phyloP scores from a whole-genome alignment of 2,113 vertebrate genomes.

The Ophthalmolycus amberensis region DNA sequence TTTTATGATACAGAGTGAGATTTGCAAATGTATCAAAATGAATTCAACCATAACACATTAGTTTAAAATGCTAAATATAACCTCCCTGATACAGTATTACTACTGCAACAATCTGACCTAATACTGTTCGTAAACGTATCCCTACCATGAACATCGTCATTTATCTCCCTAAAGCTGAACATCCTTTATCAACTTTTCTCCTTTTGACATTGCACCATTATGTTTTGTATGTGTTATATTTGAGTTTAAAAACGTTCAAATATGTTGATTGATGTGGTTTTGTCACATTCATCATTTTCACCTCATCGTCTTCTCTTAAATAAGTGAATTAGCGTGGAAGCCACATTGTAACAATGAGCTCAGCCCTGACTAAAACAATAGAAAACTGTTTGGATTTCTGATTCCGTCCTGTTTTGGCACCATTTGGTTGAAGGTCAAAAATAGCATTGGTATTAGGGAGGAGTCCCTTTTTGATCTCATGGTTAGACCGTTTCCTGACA shows the following conservation, averaged over 20 bases:
- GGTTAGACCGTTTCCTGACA: slow-evolving; percentile 2
- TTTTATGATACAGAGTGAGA: not conserved
- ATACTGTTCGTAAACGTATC: not conserved
- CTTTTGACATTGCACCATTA: not conserved
- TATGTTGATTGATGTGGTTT: not conserved
- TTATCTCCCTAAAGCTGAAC: too few relatives aligned
- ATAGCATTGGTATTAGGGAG: not conserved
- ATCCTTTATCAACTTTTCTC: not conserved
- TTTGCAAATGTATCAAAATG: not conserved
- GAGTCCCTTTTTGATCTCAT: not conserved
- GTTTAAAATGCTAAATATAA: not conserved
- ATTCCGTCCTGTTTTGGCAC: not conserved
- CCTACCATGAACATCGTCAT: not conserved
- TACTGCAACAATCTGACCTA: not conserved
- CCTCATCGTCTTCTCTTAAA: not conserved
- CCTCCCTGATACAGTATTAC: not conserved
- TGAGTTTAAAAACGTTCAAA: not conserved
- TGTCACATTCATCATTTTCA: not conserved
- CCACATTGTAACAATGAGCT: not conserved
- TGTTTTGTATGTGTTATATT: not conserved
- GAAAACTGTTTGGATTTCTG: not conserved
- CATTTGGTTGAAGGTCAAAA: slow-evolving; percentile 2
- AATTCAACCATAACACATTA: not conserved
- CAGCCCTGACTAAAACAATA: not conserved
- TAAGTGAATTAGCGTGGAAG: not conserved